These are phyloP conservation scores for Drosophila athabasca DNA, from an alignment of 1,140 invertebrate genomes.

Conservation along the genomic window DNA sequence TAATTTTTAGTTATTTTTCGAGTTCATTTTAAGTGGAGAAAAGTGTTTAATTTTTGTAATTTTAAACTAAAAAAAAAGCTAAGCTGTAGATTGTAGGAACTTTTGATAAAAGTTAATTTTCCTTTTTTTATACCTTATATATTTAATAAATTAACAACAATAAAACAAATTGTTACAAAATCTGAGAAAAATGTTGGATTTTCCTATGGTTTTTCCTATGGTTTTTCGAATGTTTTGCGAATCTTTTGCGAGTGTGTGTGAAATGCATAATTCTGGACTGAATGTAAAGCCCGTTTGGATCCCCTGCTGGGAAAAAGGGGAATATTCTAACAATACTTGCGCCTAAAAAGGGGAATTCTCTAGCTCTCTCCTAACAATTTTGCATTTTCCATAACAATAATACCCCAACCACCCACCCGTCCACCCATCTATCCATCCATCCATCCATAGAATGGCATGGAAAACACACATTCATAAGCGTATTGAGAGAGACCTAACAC, in stretches of 20 bases:
- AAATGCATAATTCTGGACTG: constrained; percentile 4
- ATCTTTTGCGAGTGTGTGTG: constrained; percentile 10
- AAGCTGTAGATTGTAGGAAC: constrained; percentile 24
- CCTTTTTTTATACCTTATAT: constrained; percentile 15
- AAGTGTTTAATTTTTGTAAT: constrained; percentile 13
- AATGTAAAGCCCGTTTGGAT: constrained; percentile 4
- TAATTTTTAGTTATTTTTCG: constrained; percentile 11
- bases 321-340: constrained; percentile 21
- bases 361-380: constrained; percentile 15
- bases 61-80: constrained; percentile 2
- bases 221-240: constrained; percentile 4
- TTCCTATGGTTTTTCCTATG: constrained; percentile 9
- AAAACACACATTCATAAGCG: no score
- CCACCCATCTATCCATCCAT: no score
- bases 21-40: neutral
- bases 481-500: constrained; percentile 3
- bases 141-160: constrained; percentile 44
- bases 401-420: neutral
- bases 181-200: neutral
- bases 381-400: constrained; percentile 48
- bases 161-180: constrained; percentile 30
- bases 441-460: no score
- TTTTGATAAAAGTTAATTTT: constrained; percentile 40
- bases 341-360: constrained; percentile 17
- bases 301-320: constrained; percentile 18